A percentile compares a stretch with the other conserved stretches of the same genome.
Conservation (phyloP, 2,797 vertebrate species). For the Malurus leucopterus region DNA sequence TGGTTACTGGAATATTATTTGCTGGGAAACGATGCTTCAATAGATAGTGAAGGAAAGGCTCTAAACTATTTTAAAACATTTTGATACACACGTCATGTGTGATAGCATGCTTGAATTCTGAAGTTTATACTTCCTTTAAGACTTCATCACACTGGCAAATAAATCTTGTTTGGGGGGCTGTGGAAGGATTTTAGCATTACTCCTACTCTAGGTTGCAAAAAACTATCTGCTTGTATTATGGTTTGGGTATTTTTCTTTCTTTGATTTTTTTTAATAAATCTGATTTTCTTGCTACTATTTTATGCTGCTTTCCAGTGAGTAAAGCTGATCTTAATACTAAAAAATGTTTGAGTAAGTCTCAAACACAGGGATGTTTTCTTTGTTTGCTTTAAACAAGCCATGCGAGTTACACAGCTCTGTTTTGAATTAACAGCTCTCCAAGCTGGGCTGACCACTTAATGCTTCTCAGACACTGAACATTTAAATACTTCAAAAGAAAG, state of each 20-base stretch:
- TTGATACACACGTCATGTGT: background rate
- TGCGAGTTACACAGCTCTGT: background rate
- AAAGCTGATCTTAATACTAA: background rate
- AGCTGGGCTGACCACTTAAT: background rate
- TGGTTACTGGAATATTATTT: background rate
- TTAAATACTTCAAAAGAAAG: background rate
- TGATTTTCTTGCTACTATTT: background rate
- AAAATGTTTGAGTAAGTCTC: background rate
- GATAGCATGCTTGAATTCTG: background rate
- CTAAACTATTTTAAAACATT: background rate
- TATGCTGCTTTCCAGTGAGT: background rate
- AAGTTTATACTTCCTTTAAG: background rate
- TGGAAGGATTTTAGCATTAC: background rate
- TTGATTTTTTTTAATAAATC: background rate
- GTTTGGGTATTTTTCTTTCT: background rate
- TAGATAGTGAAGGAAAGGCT: background rate
- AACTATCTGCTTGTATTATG: background rate
- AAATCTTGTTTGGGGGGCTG: background rate
- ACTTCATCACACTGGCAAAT: background rate
- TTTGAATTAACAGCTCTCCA: constrained; percentile 32
- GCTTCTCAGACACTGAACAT: background rate
- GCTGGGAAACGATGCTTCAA: background rate
- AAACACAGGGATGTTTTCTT: background rate
- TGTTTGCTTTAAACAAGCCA: background rate
- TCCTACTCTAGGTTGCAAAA: background rate